Percentiles rank a stretch among this genome's conserved stretches.
phyloP scores from a whole-genome alignment of 1,140 invertebrate genomes.

The Gyrodactylus bullatarudis region DNA sequence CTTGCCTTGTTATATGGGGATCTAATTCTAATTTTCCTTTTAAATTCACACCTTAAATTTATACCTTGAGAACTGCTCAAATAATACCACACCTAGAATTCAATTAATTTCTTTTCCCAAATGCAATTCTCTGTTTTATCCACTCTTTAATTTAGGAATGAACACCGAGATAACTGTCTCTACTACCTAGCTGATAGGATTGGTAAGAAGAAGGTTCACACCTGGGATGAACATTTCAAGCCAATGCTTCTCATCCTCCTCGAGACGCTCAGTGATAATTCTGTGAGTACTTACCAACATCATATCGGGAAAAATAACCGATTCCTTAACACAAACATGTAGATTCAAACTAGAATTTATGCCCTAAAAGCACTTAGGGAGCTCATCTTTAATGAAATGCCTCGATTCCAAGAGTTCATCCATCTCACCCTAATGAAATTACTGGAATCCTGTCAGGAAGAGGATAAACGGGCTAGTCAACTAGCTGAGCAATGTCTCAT shows the following conservation, averaged over 20 bases:
- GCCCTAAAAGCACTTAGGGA: not conserved
- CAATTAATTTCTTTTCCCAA: too few species aligned
- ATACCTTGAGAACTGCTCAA: too few species aligned
- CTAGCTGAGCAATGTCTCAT: not conserved
- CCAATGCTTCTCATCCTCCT: slow-evolving; percentile 35
- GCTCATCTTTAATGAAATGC: not conserved
- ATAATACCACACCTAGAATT: too few species aligned
- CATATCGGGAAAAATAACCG: not conserved
- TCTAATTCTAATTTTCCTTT: too few species aligned
- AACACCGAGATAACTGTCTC: slow-evolving; percentile 20
- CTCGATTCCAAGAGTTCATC: not conserved
- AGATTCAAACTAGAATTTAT: not conserved
- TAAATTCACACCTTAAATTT: too few species aligned
- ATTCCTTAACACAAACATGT: not conserved
- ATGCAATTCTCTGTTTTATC: too few species aligned
- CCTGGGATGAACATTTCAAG: slow-evolving; percentile 29
- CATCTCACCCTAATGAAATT: not conserved
- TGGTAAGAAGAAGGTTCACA: slow-evolving; percentile 15
- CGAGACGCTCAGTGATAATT: slow-evolving; percentile 32
- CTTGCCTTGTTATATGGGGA: too few species aligned
- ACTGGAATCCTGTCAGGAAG: not conserved
- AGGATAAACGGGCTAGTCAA: not conserved
- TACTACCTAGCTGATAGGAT: slow-evolving; percentile 19
- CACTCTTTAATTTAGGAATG: slow-evolving; percentile 17
- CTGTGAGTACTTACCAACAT: too few species aligned